Percentiles rank a stretch among this genome's conserved stretches.
Conservation (phyloP, 1,140 invertebrate genomes). For the Colletes gigas region DNA sequence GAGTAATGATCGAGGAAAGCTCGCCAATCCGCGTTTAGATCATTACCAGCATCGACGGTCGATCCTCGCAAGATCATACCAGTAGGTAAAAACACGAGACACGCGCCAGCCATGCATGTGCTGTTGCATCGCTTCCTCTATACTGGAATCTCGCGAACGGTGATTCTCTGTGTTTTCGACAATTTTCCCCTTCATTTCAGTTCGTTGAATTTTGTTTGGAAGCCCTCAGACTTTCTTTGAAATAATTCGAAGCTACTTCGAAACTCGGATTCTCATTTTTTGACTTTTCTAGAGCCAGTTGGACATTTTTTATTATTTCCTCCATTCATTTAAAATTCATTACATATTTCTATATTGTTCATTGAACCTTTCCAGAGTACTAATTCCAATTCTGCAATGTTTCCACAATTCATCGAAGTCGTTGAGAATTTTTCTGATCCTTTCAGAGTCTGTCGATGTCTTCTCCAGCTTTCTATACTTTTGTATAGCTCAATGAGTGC, state of each 20-base stretch:
- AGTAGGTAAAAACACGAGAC: conserved; percentile 41
- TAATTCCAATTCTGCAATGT: neutral
- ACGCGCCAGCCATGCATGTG: conserved; percentile 7
- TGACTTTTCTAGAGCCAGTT: too few relatives aligned
- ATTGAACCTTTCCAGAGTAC: neutral
- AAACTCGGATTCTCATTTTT: too few relatives aligned
- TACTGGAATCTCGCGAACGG: too few relatives aligned
- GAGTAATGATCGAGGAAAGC: conserved; percentile 64
- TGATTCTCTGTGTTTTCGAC: too few relatives aligned
- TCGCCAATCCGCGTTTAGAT: conserved; percentile 54
- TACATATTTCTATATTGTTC: neutral
- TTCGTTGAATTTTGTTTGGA: too few relatives aligned
- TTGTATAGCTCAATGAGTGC: too few relatives aligned
- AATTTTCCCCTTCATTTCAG: too few relatives aligned
- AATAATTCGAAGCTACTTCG: too few relatives aligned
- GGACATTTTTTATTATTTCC: too few relatives aligned
- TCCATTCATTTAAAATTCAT: too few relatives aligned
- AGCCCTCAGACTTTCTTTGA: too few relatives aligned
- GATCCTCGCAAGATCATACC: conserved; percentile 44
- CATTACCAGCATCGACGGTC: conserved; percentile 49
- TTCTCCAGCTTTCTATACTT: too few relatives aligned
- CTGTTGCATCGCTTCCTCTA: neutral
- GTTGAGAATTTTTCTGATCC: neutral
- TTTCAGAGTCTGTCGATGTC: neutral
- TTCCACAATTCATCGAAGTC: neutral